Evolutionary conservation across 1,140 invertebrate species (phyloP), one percentile per base, ranked within the genome.

Genomic region (Trachelipus rathkii): DNA sequence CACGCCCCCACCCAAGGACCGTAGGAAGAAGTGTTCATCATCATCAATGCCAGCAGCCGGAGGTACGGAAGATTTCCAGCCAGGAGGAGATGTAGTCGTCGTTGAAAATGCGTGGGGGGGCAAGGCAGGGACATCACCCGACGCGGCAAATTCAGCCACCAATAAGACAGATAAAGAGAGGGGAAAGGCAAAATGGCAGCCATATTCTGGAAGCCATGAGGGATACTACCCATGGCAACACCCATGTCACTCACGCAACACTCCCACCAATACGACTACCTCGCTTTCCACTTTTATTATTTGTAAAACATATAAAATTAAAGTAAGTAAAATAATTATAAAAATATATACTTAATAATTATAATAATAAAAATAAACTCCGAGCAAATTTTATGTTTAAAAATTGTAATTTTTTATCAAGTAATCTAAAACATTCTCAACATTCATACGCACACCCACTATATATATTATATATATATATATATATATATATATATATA

Each of bases 81-180:
- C 73, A 74, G 69, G 74, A 8, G 21, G 11, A 44, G 33, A n/a
- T n/a, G 33, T 6, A n/a, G 71, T 6, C 23, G 45, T 8, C 71
- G 71, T 19, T 72, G 71, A 45, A 44, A 13, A 8, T 19, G 1
- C 50, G 8, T 2, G 50, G n/a, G 50, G 50, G 50, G 50, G 50
- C 50, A 19, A 19, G 1, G 11, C 11, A 60, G 50, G 8, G 44
- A 33, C 45, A 33, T 72, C 45, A 33, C 23, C 71, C 21, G 71
- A 45, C 71, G 71, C 21, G 71, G 77, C 50, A 60, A 33, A 60
- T 60, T 60, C 50, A 60, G 77, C 77, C 77, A 78, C 77, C 77
- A 78, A 78, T 72, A 76, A 78, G 77, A 78, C 77, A 78, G 77
- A 78, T 78, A 78, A 78, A 78, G 77, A 78, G 77, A 78, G 77